Evolutionary conservation across 1,140 invertebrate species (phyloP).

Genomic region (Gonatopus flavifemur): DNA sequence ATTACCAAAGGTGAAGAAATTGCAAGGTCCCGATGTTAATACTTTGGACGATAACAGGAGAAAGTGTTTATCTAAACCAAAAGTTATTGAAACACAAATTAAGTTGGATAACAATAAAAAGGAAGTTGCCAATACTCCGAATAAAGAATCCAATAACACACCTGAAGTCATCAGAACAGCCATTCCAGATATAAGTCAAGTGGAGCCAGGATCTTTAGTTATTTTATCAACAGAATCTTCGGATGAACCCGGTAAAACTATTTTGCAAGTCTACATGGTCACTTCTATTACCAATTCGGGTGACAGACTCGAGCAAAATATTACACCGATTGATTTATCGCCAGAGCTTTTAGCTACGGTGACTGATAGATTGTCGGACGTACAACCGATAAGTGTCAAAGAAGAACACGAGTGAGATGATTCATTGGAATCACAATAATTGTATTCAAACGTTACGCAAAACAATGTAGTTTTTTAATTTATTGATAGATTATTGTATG

Average conservation of each 20-base stretch:
- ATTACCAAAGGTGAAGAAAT: conserved; percentile 38
- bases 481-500: no score
- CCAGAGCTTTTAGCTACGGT: conserved; percentile 39
- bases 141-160: neutral
- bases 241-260: conserved; percentile 47
- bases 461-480: no score
- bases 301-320: conserved; percentile 20
- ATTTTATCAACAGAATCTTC: conserved; percentile 48
- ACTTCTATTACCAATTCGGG: conserved; percentile 30
- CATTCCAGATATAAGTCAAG: conserved; percentile 39
- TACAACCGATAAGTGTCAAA: conserved; percentile 7
- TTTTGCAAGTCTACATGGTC: conserved; percentile 55
- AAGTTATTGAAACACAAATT: no score
- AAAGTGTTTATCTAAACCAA: no score
- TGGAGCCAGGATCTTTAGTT: conserved; percentile 52
- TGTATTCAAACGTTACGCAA: no score
- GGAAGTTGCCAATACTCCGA: neutral
- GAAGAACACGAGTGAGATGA: conserved; percentile 9
- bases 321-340: conserved; percentile 34
- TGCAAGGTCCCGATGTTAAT: conserved; percentile 39
- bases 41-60: no score
- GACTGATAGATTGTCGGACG: conserved; percentile 27
- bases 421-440: neutral
- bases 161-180: conserved; percentile 21
- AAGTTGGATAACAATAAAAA: no score